A percentile compares a stretch with the other conserved stretches of the same genome.
These are phyloP conservation scores for Clarias platycephalus DNA, from an alignment of 2,797 vertebrate species.

Conservation along the genomic window DNA sequence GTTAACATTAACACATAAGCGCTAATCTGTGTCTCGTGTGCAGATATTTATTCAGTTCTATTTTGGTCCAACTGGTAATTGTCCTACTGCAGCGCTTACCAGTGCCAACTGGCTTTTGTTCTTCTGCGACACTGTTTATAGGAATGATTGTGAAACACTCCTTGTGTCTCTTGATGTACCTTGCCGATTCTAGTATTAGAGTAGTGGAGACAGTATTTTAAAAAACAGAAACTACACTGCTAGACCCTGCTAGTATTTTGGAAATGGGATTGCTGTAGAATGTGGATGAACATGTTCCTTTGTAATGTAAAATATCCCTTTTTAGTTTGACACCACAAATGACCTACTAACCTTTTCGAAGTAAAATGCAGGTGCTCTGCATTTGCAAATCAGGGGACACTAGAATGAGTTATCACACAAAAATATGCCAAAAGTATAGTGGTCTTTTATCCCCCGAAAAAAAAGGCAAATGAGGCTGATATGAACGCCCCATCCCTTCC, in stretches of 20 bases:
- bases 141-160: neutral
- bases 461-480: neutral
- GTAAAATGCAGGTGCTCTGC: neutral
- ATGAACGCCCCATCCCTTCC: neutral
- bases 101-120: neutral
- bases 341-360: neutral
- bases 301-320: neutral
- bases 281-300: neutral
- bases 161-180: neutral
- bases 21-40: no score
- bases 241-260: neutral
- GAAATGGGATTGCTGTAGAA: neutral
- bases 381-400: neutral
- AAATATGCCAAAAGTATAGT: neutral
- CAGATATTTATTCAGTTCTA: neutral
- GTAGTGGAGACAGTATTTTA: neutral
- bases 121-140: neutral
- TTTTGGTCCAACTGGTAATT: neutral
- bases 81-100: neutral
- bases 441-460: neutral
- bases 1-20: neutral
- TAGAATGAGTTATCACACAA: neutral
- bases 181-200: neutral
- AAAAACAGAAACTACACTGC: neutral
- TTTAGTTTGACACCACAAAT: neutral